Conservation (phyloP, 2,888 invertebrate species). For the Diabrotica balteata region DNA sequence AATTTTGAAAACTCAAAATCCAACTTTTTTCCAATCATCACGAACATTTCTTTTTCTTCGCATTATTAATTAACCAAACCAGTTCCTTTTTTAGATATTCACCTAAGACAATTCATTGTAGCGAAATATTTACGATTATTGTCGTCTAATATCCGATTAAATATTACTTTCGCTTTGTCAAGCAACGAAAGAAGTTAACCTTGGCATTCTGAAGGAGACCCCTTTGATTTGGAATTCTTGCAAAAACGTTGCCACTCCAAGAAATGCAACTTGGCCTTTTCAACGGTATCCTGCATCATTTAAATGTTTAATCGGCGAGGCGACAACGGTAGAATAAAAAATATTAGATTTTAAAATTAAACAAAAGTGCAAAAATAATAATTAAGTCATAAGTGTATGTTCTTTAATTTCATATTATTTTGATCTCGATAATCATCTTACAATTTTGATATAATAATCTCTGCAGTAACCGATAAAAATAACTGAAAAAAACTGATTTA, state of each 20-base stretch:
- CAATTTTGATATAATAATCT: no score
- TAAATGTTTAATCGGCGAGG: background rate
- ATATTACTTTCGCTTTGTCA: slow-evolving; percentile 34
- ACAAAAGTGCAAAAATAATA: no score
- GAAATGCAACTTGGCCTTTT: slow-evolving; percentile 16
- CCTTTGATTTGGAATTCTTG: slow-evolving; percentile 27
- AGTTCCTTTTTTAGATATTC: background rate
- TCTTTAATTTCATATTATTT: no score
- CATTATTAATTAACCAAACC: no score
- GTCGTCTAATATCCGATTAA: slow-evolving; percentile 9
- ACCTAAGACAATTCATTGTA: background rate
- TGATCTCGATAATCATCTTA: no score
- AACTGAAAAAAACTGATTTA: background rate
- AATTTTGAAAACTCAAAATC: no score
- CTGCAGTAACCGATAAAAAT: no score
- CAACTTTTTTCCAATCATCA: no score
- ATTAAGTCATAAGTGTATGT: no score
- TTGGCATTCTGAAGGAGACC: slow-evolving; percentile 42
- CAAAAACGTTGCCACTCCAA: slow-evolving; percentile 26
- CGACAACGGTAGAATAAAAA: background rate
- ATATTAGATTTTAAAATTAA: no score
- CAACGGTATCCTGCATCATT: background rate
- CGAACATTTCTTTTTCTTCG: no score
- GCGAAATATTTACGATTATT: slow-evolving; percentile 12
- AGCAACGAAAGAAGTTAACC: slow-evolving; percentile 38